Evolutionary conservation across 2,888 invertebrate genomes (phyloP).

Genomic region (Coleophora flavipennella): DNA sequence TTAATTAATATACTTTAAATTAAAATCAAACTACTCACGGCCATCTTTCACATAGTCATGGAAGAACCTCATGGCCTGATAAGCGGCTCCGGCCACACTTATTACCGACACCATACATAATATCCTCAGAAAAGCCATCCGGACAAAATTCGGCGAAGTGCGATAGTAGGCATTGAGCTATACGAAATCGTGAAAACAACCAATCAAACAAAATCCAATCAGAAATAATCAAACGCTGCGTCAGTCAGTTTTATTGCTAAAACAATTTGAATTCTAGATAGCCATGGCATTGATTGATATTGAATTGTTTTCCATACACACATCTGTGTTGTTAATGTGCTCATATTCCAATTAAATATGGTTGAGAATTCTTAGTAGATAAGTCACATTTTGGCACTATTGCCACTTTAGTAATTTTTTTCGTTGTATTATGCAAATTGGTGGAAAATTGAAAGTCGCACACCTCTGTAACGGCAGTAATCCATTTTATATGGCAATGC

Average conservation of each 20-base stretch:
- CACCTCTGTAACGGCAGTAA: no score
- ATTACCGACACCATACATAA: conserved; percentile 4
- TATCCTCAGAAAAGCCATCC: not conserved
- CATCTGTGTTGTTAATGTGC: no score
- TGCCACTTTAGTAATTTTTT: no score
- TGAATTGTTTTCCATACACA: no score
- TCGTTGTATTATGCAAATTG: no score
- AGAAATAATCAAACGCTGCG: conserved; percentile 44
- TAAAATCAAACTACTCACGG: conserved; percentile 57
- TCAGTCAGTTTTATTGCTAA: conserved; percentile 41
- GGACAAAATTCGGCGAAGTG: not conserved
- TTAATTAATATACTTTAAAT: no score
- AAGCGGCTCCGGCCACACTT: conserved; percentile 4
- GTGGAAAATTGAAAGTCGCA: no score
- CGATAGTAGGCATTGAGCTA: conserved; percentile 14
- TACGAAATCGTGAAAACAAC: conserved; percentile 15
- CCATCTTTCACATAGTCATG: conserved; percentile 59
- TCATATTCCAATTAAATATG: no score
- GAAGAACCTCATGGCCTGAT: conserved; percentile 6
- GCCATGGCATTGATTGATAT: conserved; percentile 1
- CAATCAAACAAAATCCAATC: conserved; percentile 31
- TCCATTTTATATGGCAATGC: no score
- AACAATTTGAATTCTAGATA: conserved; percentile 47
- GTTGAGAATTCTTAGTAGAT: no score
- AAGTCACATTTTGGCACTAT: no score